phyloP scores from a whole-genome alignment of 2,113 vertebrate species.

The Myiozetetes cayanensis region DNA sequence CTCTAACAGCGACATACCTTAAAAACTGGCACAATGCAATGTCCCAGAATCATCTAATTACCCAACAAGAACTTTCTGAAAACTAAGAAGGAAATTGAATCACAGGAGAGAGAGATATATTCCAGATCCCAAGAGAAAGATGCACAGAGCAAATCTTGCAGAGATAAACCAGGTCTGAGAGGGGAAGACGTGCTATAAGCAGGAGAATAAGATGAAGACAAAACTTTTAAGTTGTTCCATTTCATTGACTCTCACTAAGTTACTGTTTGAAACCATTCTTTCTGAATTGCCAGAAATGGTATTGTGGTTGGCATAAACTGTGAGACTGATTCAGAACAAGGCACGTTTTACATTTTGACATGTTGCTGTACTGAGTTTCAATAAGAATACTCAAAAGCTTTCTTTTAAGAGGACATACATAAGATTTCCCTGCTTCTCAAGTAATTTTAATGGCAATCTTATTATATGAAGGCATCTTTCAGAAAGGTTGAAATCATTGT shows the following conservation, averaged over 20 bases:
- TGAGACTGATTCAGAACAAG: neutral
- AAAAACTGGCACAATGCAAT: constrained; percentile 49
- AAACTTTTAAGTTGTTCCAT: constrained; percentile 38
- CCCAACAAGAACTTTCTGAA: constrained; percentile 53
- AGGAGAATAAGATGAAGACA: neutral
- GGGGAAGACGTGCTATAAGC: neutral
- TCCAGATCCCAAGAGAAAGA: constrained; percentile 60
- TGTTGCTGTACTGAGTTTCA: neutral
- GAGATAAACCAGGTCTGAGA: constrained; percentile 60
- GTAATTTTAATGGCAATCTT: neutral
- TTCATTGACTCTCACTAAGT: neutral
- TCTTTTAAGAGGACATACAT: neutral
- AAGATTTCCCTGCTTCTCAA: neutral
- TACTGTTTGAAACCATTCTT: neutral
- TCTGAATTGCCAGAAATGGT: neutral
- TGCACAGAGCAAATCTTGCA: constrained; percentile 19
- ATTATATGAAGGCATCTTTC: neutral
- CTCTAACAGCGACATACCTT: neutral
- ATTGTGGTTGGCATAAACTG: neutral
- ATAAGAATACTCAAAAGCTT: neutral
- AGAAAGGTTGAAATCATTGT: neutral
- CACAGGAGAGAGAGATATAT: constrained; percentile 56
- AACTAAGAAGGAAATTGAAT: constrained; percentile 50
- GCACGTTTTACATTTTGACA: neutral
- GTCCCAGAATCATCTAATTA: constrained; percentile 69